Conservation (phyloP, 35 echinoderm and acorn worm species). For the Ophioderma brevispina region DNA sequence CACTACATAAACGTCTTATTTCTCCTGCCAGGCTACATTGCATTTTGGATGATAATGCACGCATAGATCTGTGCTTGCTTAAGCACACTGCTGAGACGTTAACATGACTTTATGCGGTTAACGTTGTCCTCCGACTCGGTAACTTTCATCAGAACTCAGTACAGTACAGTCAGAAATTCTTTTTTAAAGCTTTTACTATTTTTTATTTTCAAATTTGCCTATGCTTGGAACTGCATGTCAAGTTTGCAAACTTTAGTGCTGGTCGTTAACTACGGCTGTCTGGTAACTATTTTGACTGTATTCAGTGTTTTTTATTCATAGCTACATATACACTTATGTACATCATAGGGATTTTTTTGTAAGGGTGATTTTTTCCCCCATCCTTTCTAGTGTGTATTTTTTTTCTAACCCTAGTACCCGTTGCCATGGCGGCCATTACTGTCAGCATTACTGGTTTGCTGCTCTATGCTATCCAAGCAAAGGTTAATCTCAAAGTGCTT, state of each 20-base stretch:
- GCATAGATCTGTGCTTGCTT: constrained; percentile 59
- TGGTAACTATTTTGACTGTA: constrained; percentile 5
- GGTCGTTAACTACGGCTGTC: background rate
- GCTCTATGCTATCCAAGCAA: constrained; percentile 24
- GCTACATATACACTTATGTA: background rate
- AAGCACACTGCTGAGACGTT: constrained; percentile 73
- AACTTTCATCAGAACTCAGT: constrained; percentile 45
- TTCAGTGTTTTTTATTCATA: background rate
- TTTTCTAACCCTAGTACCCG: background rate
- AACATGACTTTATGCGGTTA: constrained; percentile 57
- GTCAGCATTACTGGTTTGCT: constrained; percentile 37
- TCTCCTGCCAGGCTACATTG: constrained; percentile 62
- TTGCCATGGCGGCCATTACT: background rate
- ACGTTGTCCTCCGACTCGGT: constrained; percentile 48
- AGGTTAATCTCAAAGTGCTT: background rate
- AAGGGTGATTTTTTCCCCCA: background rate
- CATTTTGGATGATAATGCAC: constrained; percentile 55
- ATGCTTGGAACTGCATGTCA: constrained; percentile 25
- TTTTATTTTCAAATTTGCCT: constrained; percentile 22
- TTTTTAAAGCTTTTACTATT: constrained; percentile 42
- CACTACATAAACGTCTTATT: constrained; percentile 66
- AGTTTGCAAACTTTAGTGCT: constrained; percentile 39
- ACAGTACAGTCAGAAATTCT: constrained; percentile 72
- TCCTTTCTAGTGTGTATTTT: background rate
- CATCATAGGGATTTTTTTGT: background rate